Conservation (phyloP, 2,888 invertebrate species). For the Anticlea derivata region DNA sequence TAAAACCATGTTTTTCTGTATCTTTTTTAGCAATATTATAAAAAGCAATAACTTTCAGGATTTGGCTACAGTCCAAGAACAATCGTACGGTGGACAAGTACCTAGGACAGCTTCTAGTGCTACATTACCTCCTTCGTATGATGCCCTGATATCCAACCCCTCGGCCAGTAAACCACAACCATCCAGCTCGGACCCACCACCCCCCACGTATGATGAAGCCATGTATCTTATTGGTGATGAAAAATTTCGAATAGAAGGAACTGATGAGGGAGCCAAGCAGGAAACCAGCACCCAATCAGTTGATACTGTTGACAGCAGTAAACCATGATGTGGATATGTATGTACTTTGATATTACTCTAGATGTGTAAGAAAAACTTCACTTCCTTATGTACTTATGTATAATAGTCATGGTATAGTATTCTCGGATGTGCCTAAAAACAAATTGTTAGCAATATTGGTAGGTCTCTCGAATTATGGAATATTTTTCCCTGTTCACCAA, state of each 20-base stretch:
- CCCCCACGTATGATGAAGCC: conserved; percentile 86
- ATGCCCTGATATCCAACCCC: conserved; percentile 78
- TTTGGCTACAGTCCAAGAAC: conserved; percentile 82
- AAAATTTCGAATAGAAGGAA: conserved; percentile 59
- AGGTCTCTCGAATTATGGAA: conserved; percentile 42
- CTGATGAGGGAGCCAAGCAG: conserved; percentile 65
- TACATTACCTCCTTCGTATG: conserved; percentile 86
- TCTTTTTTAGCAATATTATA: no score
- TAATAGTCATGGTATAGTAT: conserved; percentile 66
- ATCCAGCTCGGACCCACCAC: conserved; percentile 82
- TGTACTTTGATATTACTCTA: conserved; percentile 48
- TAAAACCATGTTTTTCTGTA: no score
- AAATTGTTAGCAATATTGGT: conserved; percentile 66
- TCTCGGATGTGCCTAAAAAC: conserved; percentile 78
- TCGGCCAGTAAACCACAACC: conserved; percentile 70
- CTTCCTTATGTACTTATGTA: conserved; percentile 79
- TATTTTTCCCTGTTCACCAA: conserved; percentile 8
- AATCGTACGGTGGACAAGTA: conserved; percentile 78
- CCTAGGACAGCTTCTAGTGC: conserved; percentile 83
- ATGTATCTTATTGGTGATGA: conserved; percentile 81
- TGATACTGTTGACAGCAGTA: conserved; percentile 58
- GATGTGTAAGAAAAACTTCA: conserved; percentile 68
- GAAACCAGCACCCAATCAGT: conserved; percentile 64
- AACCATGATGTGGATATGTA: conserved; percentile 56
- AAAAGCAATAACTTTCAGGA: no score